These are phyloP conservation scores for Neofelis nebulosa DNA, from an alignment of 2,113 vertebrate species.

Conservation along the genomic window DNA sequence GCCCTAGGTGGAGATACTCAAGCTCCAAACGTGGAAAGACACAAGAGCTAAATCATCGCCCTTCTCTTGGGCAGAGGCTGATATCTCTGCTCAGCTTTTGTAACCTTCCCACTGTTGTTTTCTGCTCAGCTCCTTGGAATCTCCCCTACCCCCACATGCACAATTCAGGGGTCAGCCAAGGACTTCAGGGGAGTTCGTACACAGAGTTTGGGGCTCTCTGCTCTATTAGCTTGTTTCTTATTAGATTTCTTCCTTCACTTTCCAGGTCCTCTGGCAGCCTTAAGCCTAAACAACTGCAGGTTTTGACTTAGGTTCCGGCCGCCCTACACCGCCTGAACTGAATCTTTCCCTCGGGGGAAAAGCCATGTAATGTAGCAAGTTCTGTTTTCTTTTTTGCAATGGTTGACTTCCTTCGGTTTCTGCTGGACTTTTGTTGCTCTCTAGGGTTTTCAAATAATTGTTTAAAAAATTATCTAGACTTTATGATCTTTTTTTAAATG, in stretches of 20 bases:
- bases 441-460: neutral
- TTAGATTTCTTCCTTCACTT: neutral
- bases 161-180: neutral
- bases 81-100: neutral
- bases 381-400: neutral
- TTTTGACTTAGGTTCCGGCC: neutral
- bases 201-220: neutral
- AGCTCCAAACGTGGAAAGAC: neutral
- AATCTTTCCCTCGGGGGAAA: neutral
- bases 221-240: neutral
- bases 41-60: neutral
- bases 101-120: neutral
- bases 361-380: neutral
- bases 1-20: neutral
- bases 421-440: neutral
- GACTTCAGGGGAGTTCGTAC: neutral
- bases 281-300: neutral
- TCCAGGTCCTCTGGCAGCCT: neutral
- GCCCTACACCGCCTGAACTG: neutral
- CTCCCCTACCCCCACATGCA: neutral
- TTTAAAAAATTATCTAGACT: constrained; percentile 19
- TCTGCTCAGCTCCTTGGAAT: neutral
- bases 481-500: neutral
- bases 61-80: neutral
- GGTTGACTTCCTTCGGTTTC: neutral